Percentiles rank a stretch among this genome's conserved stretches.
Evolutionary conservation across 2,113 vertebrate species (phyloP).

Genomic region (Neodontobutis hainanensis): DNA sequence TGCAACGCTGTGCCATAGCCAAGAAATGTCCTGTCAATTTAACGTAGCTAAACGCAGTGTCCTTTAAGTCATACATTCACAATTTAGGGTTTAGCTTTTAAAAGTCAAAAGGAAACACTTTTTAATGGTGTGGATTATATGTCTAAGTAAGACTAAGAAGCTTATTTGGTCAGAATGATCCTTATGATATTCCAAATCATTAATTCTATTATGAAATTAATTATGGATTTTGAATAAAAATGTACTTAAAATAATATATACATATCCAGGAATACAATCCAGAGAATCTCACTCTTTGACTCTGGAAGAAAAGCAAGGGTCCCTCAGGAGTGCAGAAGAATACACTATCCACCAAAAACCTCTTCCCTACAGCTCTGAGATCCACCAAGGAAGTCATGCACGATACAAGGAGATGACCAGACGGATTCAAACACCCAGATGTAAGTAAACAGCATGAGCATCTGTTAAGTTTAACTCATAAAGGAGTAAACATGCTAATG

Average conservation of each 20-base stretch:
- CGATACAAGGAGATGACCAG: constrained; percentile 68
- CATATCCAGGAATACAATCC: constrained; percentile 16
- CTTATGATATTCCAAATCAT: too few relatives aligned
- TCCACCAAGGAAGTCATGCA: constrained; percentile 68
- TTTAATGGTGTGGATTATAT: too few relatives aligned
- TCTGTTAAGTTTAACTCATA: neutral
- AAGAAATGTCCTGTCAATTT: too few relatives aligned
- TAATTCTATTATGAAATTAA: too few relatives aligned
- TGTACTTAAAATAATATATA: neutral
- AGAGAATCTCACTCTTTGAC: constrained; percentile 11
- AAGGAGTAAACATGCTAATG: neutral
- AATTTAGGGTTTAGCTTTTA: too few relatives aligned
- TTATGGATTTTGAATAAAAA: too few relatives aligned
- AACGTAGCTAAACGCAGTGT: too few relatives aligned
- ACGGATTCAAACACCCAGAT: constrained; percentile 42
- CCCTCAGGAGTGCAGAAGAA: constrained; percentile 19
- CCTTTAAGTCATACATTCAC: too few relatives aligned
- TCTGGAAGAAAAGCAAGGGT: constrained; percentile 16
- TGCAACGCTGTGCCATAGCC: too few relatives aligned
- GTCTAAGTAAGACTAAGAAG: too few relatives aligned
- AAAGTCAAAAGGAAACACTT: too few relatives aligned
- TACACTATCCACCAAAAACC: constrained; percentile 44
- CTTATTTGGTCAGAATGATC: too few relatives aligned
- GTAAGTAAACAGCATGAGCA: constrained; percentile 33
- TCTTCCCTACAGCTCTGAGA: constrained; percentile 48